These are phyloP conservation scores for Sebastes melanostomus DNA, from an alignment of 2,797 vertebrate genomes.

Conservation along the genomic window DNA sequence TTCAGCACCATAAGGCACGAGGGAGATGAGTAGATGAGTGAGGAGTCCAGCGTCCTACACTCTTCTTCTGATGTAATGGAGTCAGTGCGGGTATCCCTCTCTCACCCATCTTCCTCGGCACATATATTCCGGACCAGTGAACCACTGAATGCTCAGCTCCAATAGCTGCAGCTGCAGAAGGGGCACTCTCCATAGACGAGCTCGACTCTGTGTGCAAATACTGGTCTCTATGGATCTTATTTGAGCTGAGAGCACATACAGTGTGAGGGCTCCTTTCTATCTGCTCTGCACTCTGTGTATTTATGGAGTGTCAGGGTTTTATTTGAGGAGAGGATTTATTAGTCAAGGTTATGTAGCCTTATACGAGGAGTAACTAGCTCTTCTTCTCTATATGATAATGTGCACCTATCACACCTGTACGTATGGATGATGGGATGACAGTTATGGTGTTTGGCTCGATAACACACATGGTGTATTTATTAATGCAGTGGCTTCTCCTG, in stretches of 20 bases:
- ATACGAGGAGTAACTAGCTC: conserved; percentile 5
- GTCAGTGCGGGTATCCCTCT: conserved; percentile 48
- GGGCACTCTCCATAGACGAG: conserved; percentile 24
- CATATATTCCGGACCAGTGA: conserved; percentile 69
- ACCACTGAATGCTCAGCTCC: conserved; percentile 54
- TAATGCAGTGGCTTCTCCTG: too few relatives aligned
- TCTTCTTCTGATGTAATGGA: conserved; percentile 46
- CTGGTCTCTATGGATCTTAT: conserved; percentile 15
- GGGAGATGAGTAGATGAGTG: conserved; percentile 8
- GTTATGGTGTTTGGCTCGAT: neutral
- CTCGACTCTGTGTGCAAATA: conserved; percentile 18
- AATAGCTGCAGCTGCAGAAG: conserved; percentile 51
- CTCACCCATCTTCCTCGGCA: conserved; percentile 44
- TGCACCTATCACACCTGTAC: neutral
- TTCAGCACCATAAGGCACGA: conserved; percentile 18
- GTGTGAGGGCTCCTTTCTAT: conserved; percentile 1
- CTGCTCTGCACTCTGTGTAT: conserved; percentile 13
- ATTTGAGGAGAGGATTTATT: conserved; percentile 42
- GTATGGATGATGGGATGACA: conserved; percentile 1
- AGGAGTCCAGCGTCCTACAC: conserved; percentile 20
- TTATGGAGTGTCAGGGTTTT: conserved; percentile 32
- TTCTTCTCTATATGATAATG: neutral
- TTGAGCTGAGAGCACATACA: conserved; percentile 14
- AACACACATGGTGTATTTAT: too few relatives aligned
- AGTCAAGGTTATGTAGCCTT: conserved; percentile 12